phyloP scores from a whole-genome alignment of 2,888 invertebrate genomes.

The Griposia aprilina region DNA sequence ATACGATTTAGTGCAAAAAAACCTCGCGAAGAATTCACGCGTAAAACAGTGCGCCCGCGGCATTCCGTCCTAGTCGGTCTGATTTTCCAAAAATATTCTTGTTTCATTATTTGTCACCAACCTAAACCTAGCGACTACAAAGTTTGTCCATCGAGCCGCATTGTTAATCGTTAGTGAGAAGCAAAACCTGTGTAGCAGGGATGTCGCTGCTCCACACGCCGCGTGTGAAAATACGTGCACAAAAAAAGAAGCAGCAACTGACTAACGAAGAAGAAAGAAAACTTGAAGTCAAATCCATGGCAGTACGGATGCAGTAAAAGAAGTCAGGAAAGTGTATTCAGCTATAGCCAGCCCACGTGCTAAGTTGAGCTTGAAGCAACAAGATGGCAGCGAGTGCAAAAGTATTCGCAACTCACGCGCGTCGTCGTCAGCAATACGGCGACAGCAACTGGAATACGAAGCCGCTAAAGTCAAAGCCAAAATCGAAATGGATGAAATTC shows the following conservation, averaged over 20 bases:
- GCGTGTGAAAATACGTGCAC: neutral
- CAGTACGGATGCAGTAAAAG: neutral
- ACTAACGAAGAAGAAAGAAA: neutral
- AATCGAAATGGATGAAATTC: neutral
- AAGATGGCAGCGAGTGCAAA: slow-evolving; percentile 5
- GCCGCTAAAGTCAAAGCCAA: neutral
- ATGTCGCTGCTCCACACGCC: neutral
- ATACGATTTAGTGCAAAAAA: neutral
- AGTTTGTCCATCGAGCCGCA: neutral
- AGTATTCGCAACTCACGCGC: neutral
- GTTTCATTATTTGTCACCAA: neutral
- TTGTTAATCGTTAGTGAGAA: neutral
- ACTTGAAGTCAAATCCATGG: neutral
- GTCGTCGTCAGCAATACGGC: neutral
- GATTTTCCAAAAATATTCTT: neutral
- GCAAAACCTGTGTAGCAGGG: neutral
- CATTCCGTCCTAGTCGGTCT: neutral
- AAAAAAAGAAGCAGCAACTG: neutral
- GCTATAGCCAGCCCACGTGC: neutral
- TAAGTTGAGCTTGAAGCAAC: neutral
- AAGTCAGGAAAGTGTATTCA: neutral
- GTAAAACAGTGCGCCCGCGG: neutral
- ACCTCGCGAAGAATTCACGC: too few relatives aligned
- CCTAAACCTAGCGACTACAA: neutral
- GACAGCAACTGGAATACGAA: neutral